phyloP scores from a whole-genome alignment of 2,888 invertebrate genomes.

The Oscheius onirici region DNA sequence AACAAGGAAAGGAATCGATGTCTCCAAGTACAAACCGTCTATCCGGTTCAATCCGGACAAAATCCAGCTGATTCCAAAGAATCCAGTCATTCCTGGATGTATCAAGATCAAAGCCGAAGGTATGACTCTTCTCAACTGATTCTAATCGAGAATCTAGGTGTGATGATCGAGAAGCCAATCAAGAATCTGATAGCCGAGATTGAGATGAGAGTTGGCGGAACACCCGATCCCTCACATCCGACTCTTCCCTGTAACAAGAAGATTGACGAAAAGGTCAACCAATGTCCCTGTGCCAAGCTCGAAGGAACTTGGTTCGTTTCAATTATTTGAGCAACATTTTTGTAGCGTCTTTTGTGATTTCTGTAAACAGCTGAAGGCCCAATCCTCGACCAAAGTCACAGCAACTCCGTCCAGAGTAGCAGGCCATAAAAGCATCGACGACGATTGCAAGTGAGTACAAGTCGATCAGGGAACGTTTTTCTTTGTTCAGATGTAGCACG shows the following conservation, averaged over 20 bases:
- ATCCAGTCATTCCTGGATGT: conserved; percentile 70
- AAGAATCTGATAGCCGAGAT: conserved; percentile 70
- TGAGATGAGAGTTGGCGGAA: conserved; percentile 69
- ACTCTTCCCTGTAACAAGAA: conserved; percentile 70
- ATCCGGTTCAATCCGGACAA: conserved; percentile 71
- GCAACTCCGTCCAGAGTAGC: conserved; percentile 50
- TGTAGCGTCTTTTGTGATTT: conserved; percentile 70
- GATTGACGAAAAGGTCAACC: conserved; percentile 70
- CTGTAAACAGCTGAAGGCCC: conserved; percentile 69
- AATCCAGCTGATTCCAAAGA: conserved; percentile 70
- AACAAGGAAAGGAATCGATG: conserved; percentile 67
- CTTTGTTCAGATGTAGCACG: conserved; percentile 66
- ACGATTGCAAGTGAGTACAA: conserved; percentile 58
- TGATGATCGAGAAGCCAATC: conserved; percentile 63
- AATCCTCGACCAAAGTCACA: conserved; percentile 57
- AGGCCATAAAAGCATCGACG: conserved; percentile 55
- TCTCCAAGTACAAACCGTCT: conserved; percentile 67
- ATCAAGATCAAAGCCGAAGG: conserved; percentile 70
- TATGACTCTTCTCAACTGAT: conserved; percentile 15
- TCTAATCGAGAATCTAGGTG: conserved; percentile 39
- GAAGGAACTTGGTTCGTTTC: conserved; percentile 69
- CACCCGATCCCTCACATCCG: conserved; percentile 70
- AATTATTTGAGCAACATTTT: too few relatives aligned
- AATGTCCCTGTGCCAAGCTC: conserved; percentile 70
- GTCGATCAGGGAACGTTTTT: too few relatives aligned